Base-by-base conservation (phyloP, 1,140 invertebrate species). In the Sycophaga agraensis region DNA sequence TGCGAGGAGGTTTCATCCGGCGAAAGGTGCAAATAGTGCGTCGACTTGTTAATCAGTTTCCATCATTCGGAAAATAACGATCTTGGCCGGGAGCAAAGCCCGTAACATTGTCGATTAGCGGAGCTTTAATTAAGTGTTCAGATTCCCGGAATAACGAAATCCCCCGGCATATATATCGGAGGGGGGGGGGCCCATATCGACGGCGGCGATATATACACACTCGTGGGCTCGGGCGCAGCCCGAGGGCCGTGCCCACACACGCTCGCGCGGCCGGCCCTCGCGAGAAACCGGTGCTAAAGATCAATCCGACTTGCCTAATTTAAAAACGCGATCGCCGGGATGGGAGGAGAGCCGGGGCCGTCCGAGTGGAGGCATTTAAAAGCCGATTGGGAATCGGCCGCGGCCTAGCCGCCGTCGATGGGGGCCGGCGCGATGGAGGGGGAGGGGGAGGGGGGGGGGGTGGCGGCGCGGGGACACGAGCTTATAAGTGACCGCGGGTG, bases 211-310 rank as follows among this genome's bases (percentile, higher is more conserved):
- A n/a, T n/a, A n/a, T n/a, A n/a, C n/a, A n/a, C n/a, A n/a, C n/a
- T n/a, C n/a, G n/a, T n/a, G n/a, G n/a, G n/a, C n/a, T n/a, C n/a
- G n/a, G n/a, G n/a, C n/a, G n/a, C n/a, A n/a, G n/a, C n/a, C n/a
- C n/a, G n/a, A n/a, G n/a, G n/a, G n/a, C n/a, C n/a, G n/a, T n/a
- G 59, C 51, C 59, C 59, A 61, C 59, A 61, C 59, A 35, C 59
- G 40, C 37, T 39, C 19, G 42, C 28, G 28, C 8, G n/a, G n/a
- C n/a, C n/a, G n/a, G n/a, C n/a, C n/a, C n/a, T n/a, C n/a, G n/a
- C 35, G 26, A 42, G 57, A 60, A n/a, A 46, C 39, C 49, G 40
- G 58, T 53, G 58, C 51, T 59, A 50, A 60, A 50, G 54, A 54
- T 60, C 58, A 51, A 60, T 60, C 34, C 49, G 49, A 54, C 39